Percentiles rank a stretch among this genome's conserved stretches.
Evolutionary conservation across 2,888 invertebrate genomes (phyloP).

Genomic region (Bombylius discolor): DNA sequence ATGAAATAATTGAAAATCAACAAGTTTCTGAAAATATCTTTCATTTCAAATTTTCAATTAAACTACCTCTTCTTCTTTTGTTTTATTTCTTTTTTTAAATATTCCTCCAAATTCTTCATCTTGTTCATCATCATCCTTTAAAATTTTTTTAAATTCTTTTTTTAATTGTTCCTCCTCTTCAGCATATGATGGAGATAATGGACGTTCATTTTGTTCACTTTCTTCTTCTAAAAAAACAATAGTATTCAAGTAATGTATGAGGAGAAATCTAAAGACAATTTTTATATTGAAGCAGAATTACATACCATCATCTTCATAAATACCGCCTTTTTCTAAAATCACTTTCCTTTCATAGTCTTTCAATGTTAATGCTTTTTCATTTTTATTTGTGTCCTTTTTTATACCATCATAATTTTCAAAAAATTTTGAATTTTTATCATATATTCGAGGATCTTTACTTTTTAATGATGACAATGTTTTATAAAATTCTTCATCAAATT

Average conservation of each 20-base stretch:
- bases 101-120: constrained; percentile 44
- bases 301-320: constrained; percentile 37
- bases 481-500: constrained; percentile 69
- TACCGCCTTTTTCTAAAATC: constrained; percentile 54
- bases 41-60: not conserved
- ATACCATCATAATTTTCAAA: constrained; percentile 39
- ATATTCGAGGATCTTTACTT: constrained; percentile 78
- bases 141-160: constrained; percentile 45
- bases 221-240: constrained; percentile 12
- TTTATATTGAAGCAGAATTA: constrained; percentile 3
- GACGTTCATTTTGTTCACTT: constrained; percentile 15
- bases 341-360: constrained; percentile 70
- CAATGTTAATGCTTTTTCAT: constrained; percentile 48
- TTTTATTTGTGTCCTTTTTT: constrained; percentile 18
- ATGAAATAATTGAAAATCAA: constrained; percentile 14
- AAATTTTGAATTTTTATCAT: constrained; percentile 60
- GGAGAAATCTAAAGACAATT: too few species aligned
- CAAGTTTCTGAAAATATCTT: not conserved
- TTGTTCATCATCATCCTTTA: constrained; percentile 39
- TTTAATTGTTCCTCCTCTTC: constrained; percentile 55
- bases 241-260: too few species aligned
- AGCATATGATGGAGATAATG: constrained; percentile 43
- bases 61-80: constrained; percentile 37
- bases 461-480: constrained; percentile 76
- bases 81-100: constrained; percentile 43